phyloP scores from a whole-genome alignment of 2,888 invertebrate genomes.

The Leptinotarsa rubiginosa region DNA sequence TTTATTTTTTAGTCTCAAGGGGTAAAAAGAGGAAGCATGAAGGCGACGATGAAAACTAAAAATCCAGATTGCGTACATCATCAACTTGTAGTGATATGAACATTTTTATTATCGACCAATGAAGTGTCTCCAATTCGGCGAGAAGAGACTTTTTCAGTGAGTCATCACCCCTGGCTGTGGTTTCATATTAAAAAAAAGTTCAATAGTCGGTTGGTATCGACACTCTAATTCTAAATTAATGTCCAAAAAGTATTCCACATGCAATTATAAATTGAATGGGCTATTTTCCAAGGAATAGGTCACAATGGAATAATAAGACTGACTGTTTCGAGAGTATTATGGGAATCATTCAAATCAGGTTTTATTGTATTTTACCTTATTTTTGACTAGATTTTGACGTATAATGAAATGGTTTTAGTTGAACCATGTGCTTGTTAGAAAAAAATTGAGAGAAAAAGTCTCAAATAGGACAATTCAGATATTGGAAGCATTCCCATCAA shows the following conservation, averaged over 20 bases:
- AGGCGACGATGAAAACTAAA: constrained; percentile 67
- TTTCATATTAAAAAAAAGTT: constrained; percentile 54
- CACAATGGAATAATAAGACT: neutral
- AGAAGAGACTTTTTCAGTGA: constrained; percentile 52
- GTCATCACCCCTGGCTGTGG: constrained; percentile 58
- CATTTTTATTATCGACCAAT: constrained; percentile 57
- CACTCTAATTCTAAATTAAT: constrained; percentile 13
- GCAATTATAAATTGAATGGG: neutral
- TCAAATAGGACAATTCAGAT: too few relatives aligned
- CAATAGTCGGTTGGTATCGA: constrained; percentile 15
- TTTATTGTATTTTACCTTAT: too few relatives aligned
- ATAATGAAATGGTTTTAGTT: too few relatives aligned
- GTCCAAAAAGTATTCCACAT: constrained; percentile 12
- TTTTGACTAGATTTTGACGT: too few relatives aligned
- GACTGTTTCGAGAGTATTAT: neutral
- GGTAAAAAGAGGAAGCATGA: constrained; percentile 81
- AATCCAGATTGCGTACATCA: constrained; percentile 43
- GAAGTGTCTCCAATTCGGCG: constrained; percentile 57
- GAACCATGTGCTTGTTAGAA: too few relatives aligned
- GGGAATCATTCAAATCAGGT: too few relatives aligned
- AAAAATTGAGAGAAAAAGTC: too few relatives aligned
- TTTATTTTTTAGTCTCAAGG: constrained; percentile 68
- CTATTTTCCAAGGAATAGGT: constrained; percentile 5
- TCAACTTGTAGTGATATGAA: constrained; percentile 54
- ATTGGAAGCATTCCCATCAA: too few relatives aligned